Evolutionary conservation across 2,113 vertebrate genomes (phyloP).

Genomic region (Puffinus mauretanicus): DNA sequence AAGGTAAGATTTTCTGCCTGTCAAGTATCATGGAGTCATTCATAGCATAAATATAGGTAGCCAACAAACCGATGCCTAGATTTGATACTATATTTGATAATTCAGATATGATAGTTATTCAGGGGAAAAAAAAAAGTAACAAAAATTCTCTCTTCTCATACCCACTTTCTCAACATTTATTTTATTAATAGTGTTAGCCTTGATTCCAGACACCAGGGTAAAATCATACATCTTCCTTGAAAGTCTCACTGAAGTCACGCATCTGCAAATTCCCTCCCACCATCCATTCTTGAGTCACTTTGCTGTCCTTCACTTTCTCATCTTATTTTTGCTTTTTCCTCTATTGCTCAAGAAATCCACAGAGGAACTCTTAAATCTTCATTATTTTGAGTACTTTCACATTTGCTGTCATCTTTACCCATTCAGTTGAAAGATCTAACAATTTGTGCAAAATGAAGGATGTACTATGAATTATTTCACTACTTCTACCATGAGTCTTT

Average conservation of each 20-base stretch:
- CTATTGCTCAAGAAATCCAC: neutral
- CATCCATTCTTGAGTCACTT: neutral
- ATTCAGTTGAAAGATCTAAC: neutral
- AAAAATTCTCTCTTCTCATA: neutral
- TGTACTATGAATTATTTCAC: neutral
- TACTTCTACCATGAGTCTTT: neutral
- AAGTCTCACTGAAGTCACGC: neutral
- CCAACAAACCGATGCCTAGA: neutral
- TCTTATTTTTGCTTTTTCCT: neutral
- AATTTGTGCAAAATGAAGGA: neutral
- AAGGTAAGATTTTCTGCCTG: neutral
- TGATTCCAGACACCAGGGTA: neutral
- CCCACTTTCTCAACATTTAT: neutral
- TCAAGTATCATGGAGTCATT: neutral
- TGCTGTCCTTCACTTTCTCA: neutral
- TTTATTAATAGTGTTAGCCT: neutral
- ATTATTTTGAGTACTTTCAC: neutral
- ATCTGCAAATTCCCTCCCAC: neutral
- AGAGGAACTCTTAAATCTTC: neutral
- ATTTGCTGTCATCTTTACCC: neutral
- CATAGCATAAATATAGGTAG: neutral
- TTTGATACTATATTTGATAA: neutral
- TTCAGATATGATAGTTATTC: neutral
- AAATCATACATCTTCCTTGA: neutral
- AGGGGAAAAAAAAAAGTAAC: neutral